Conservation (phyloP, 2,888 invertebrate genomes). For the Pammene aurita region DNA sequence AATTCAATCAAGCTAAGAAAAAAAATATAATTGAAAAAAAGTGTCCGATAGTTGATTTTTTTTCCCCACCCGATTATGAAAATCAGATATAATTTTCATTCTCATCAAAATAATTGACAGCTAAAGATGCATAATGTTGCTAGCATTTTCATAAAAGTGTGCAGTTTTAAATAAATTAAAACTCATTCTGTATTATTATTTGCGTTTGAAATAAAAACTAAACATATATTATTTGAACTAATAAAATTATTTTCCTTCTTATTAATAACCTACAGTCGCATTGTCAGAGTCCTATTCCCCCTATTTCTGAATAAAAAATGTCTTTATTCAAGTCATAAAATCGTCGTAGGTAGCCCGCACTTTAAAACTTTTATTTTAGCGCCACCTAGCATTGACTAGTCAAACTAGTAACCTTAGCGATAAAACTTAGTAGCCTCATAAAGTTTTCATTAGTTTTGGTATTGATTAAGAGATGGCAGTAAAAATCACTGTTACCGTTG, state of each 20-base stretch:
- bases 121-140: conserved; percentile 44
- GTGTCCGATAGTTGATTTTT: conserved; percentile 51
- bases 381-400: not conserved
- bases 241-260: not conserved
- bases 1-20: conserved; percentile 55
- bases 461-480: not conserved
- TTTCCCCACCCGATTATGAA: conserved; percentile 58
- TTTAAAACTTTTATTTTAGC: not conserved
- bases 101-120: conserved; percentile 72
- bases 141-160: conserved; percentile 50
- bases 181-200: not conserved
- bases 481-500: not conserved
- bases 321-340: not conserved
- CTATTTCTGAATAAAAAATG: conserved; percentile 10
- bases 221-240: not conserved
- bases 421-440: not conserved
- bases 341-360: conserved; percentile 6
- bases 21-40: conserved; percentile 52
- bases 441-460: not conserved
- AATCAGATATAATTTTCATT: conserved; percentile 70
- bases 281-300: not conserved
- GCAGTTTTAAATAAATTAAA: not conserved
- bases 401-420: not conserved
- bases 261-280: not conserved
- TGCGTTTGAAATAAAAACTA: not conserved